Evolutionary conservation across 2,113 vertebrate species (phyloP).

Genomic region (Fregetta grallaria): DNA sequence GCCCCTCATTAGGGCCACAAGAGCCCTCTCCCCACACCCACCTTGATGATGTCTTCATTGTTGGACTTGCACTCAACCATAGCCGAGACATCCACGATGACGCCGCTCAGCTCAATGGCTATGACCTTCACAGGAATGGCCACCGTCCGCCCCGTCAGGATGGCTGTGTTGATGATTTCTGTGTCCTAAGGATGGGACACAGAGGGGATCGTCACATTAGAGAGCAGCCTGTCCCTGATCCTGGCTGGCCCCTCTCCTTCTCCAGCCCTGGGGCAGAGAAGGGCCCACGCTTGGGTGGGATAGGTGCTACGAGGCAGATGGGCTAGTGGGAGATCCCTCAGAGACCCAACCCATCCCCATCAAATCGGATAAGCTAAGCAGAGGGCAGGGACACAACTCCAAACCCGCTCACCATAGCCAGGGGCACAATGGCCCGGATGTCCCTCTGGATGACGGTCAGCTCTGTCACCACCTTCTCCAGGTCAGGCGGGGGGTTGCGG

Average conservation of each 20-base stretch:
- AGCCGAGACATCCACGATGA: constrained; percentile 85
- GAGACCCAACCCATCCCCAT: not conserved
- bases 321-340: not conserved
- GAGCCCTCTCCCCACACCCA: constrained; percentile 28
- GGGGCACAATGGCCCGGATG: constrained; percentile 92
- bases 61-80: constrained; percentile 91
- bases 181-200: constrained; percentile 80
- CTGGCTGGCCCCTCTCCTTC: not conserved
- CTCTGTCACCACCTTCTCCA: constrained; percentile 94
- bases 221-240: not conserved
- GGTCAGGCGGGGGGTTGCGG: constrained; percentile 83
- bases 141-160: constrained; percentile 92
- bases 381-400: not conserved
- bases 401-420: constrained; percentile 89
- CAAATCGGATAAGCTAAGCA: not conserved
- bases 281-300: not conserved
- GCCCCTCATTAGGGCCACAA: not conserved
- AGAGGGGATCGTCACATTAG: fast-evolving
- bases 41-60: constrained; percentile 98
- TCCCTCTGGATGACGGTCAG: constrained; percentile 95
- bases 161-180: constrained; percentile 97
- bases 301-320: fast-evolving
- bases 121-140: constrained; percentile 97
- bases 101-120: constrained; percentile 90
- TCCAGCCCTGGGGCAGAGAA: not conserved